Conservation (phyloP, 2,888 invertebrate genomes). For the Eupithecia tripunctaria region DNA sequence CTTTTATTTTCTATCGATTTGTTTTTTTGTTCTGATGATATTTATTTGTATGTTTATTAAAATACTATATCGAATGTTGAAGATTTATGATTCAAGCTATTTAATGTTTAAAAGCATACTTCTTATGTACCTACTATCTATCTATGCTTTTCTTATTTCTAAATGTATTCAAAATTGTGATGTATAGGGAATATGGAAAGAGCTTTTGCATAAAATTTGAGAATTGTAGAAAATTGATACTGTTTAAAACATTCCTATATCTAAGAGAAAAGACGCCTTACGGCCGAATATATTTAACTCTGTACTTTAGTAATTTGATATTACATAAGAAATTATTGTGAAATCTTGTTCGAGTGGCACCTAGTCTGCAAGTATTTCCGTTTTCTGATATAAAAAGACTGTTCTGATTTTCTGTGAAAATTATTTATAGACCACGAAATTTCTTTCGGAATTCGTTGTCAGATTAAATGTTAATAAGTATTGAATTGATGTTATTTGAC, state of each 20-base stretch:
- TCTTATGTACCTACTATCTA: too few species aligned
- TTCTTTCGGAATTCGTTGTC: slow-evolving; percentile 50
- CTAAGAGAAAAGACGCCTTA: slow-evolving; percentile 60
- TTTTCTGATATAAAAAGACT: slow-evolving; percentile 72
- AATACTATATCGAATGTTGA: not conserved
- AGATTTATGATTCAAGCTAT: not conserved
- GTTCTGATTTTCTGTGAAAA: slow-evolving; percentile 62
- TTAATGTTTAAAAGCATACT: not conserved
- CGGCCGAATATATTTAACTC: slow-evolving; percentile 54
- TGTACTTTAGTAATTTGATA: slow-evolving; percentile 55
- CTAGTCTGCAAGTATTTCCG: slow-evolving; percentile 69
- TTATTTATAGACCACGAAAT: slow-evolving; percentile 47
- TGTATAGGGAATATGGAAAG: slow-evolving; percentile 7
- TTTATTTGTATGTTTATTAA: slow-evolving; percentile 13
- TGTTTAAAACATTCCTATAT: slow-evolving; percentile 55
- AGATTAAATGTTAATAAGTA: slow-evolving; percentile 37
- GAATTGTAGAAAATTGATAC: slow-evolving; percentile 34
- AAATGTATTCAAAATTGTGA: slow-evolving; percentile 14
- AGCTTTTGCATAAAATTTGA: slow-evolving; percentile 28
- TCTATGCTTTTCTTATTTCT: not conserved
- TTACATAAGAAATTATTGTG: slow-evolving; percentile 52
- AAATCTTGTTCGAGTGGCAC: slow-evolving; percentile 62
- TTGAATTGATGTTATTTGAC: slow-evolving; percentile 57
- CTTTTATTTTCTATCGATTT: slow-evolving; percentile 30
- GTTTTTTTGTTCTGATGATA: slow-evolving; percentile 22